Percentiles rank a stretch among this genome's conserved stretches.
phyloP scores from a whole-genome alignment of 2,797 vertebrate species.

The Potorous gilbertii region DNA sequence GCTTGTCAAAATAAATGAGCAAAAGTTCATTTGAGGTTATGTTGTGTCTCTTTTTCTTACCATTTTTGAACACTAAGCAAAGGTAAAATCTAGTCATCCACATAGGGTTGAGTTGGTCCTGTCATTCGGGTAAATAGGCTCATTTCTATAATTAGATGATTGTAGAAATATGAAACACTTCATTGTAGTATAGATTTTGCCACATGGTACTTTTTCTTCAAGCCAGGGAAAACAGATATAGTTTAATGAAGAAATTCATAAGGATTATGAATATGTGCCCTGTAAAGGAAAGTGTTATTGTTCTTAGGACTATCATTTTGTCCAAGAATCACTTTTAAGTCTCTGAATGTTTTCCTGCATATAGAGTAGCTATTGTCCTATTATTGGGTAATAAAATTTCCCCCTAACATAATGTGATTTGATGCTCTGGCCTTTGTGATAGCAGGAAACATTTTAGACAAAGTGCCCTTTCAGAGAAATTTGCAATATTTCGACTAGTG shows the following conservation, averaged over 20 bases:
- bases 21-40: neutral
- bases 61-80: neutral
- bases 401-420: slow-evolving; percentile 39
- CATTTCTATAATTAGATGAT: neutral
- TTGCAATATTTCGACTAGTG: slow-evolving; percentile 81
- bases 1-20: slow-evolving; percentile 1
- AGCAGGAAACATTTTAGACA: slow-evolving; percentile 74
- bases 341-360: slow-evolving; percentile 40
- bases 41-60: neutral
- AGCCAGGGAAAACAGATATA: slow-evolving; percentile 3
- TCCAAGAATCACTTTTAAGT: slow-evolving; percentile 17
- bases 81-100: neutral
- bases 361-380: neutral
- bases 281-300: slow-evolving; percentile 11
- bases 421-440: slow-evolving; percentile 26
- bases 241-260: neutral
- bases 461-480: slow-evolving; percentile 73
- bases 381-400: slow-evolving; percentile 53
- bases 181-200: slow-evolving; percentile 15
- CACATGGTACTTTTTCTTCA: neutral
- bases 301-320: neutral
- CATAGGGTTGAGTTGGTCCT: neutral
- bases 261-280: slow-evolving; percentile 22
- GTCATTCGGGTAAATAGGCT: neutral
- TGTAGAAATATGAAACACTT: neutral